Percentiles rank a stretch among this genome's conserved stretches.
phyloP scores from a whole-genome alignment of 2,113 vertebrate species.

The Orycteropus afer region DNA sequence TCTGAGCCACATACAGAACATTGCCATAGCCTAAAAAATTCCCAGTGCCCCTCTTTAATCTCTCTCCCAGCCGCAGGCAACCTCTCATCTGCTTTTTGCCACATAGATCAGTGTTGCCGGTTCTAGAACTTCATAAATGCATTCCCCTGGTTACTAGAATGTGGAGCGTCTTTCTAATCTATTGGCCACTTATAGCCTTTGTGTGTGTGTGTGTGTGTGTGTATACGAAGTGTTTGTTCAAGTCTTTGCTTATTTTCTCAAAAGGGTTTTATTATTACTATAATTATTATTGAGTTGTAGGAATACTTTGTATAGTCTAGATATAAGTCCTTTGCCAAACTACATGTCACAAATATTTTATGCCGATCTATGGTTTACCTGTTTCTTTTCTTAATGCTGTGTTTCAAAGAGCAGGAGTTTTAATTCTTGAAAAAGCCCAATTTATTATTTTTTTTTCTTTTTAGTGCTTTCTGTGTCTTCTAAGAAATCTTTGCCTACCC shows the following conservation, averaged over 20 bases:
- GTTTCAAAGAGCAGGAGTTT: not conserved
- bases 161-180: not conserved
- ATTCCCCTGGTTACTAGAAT: not conserved
- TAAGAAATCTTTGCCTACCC: not conserved
- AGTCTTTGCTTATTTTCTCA: not conserved
- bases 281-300: not conserved
- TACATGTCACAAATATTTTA: not conserved
- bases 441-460: not conserved
- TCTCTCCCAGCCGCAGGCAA: not conserved
- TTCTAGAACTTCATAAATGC: not conserved
- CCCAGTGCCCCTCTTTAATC: not conserved
- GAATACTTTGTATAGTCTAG: not conserved
- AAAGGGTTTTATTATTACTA: not conserved
- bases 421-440: not conserved
- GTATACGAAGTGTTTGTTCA: not conserved
- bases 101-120: fast-evolving
- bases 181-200: not conserved
- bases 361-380: not conserved
- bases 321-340: not conserved
- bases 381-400: not conserved
- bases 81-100: not conserved
- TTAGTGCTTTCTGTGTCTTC: not conserved
- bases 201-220: too few species aligned
- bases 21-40: not conserved
- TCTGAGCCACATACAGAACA: not conserved